Conservation (phyloP, 2,113 vertebrate genomes). For the Conger conger region DNA sequence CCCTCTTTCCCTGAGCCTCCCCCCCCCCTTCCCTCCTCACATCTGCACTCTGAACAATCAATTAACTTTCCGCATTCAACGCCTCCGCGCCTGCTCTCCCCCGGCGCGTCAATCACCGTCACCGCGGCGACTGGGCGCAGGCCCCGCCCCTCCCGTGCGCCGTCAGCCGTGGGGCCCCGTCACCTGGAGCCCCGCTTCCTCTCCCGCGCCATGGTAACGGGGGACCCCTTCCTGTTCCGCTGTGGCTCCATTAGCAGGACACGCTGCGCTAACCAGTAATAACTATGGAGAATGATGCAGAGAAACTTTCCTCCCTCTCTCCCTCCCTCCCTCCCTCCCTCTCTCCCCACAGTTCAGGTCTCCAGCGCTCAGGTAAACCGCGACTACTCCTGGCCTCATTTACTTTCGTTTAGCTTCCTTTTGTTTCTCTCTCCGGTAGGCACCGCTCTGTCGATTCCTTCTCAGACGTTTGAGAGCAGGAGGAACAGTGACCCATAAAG, state of each 20-base stretch:
- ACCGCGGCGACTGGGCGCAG: constrained; percentile 9
- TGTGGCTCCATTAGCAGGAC: neutral
- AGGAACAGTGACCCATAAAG: neutral
- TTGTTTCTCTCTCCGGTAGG: neutral
- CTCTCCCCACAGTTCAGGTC: neutral
- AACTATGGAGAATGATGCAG: neutral
- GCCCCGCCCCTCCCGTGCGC: constrained; percentile 21
- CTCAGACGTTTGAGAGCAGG: neutral
- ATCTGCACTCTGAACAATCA: constrained; percentile 32
- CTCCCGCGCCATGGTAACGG: neutral
- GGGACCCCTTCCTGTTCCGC: constrained; percentile 10
- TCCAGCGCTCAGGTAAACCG: neutral
- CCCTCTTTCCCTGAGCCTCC: constrained; percentile 16
- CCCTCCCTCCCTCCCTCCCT: neutral
- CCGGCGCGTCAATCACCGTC: constrained; percentile 34
- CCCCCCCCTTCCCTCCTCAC: constrained; percentile 1
- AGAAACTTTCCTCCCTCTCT: too few species aligned
- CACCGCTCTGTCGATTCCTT: neutral
- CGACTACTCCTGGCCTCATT: neutral
- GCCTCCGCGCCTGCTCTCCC: constrained; percentile 9
- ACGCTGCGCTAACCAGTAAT: neutral
- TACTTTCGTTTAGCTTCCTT: neutral
- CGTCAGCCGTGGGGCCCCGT: constrained; percentile 22
- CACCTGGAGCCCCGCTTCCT: constrained; percentile 19
- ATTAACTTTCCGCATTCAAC: constrained; percentile 39